Conservation (phyloP, 2,113 vertebrate species). For the Solenodon paradoxus region DNA sequence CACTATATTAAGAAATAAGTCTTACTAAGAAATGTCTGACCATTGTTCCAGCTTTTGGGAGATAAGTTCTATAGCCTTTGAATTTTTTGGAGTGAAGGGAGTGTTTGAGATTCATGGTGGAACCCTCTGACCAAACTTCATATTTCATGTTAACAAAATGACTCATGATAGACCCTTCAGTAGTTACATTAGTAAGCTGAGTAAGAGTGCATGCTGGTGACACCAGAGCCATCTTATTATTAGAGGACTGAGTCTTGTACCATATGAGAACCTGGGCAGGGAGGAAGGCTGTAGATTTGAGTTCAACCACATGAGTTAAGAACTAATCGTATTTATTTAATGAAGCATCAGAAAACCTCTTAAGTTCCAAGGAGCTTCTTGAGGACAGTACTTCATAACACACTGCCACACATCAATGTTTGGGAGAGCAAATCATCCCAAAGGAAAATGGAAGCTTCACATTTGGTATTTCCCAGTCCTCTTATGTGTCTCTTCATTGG, state of each 20-base stretch:
- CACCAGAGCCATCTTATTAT: neutral
- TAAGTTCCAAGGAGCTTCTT: neutral
- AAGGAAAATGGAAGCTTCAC: neutral
- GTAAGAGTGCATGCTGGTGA: neutral
- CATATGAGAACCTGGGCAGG: neutral
- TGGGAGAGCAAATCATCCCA: neutral
- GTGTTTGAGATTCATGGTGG: neutral
- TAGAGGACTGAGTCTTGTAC: neutral
- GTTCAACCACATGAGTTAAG: neutral
- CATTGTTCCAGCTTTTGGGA: neutral
- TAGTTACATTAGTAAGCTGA: neutral
- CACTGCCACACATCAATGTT: neutral
- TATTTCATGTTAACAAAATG: neutral
- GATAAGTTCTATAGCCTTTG: neutral
- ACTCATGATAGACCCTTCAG: neutral
- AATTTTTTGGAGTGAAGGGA: neutral
- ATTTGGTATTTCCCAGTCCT: neutral
- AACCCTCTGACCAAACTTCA: neutral
- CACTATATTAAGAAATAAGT: neutral
- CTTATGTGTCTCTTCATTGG: neutral
- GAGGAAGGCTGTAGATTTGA: neutral
- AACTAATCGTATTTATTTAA: neutral
- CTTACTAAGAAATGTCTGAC: accelerated
- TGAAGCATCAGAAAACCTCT: neutral
- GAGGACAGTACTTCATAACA: neutral